These are phyloP conservation scores for Mesorhabditis belari DNA, from an alignment of 2,888 invertebrate species.

Conservation along the genomic window DNA sequence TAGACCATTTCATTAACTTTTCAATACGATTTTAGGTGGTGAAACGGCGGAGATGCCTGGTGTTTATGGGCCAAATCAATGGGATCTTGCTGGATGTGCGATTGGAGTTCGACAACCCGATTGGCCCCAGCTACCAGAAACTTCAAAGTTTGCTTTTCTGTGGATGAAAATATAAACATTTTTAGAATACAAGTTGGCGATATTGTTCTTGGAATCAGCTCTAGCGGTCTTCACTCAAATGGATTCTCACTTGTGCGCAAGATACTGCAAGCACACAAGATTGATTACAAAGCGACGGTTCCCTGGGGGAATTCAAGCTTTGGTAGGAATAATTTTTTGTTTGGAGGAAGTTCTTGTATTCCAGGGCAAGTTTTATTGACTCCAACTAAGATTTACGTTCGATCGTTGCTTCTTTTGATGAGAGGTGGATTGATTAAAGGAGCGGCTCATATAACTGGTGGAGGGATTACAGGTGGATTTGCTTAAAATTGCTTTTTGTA, in stretches of 20 bases:
- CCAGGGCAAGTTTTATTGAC: conserved; percentile 72
- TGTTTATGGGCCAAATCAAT: conserved; percentile 78
- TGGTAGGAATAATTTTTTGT: conserved; percentile 5
- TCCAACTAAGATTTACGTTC: conserved; percentile 82
- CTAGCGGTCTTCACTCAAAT: conserved; percentile 86
- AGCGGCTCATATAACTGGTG: conserved; percentile 83
- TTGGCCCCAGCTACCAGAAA: conserved; percentile 55
- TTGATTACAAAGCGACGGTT: conserved; percentile 10
- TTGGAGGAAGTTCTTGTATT: neutral
- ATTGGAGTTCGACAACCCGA: conserved; percentile 81
- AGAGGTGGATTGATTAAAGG: conserved; percentile 61
- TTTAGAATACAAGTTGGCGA: conserved; percentile 67
- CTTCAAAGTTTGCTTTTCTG: conserved; percentile 6
- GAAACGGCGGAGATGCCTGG: conserved; percentile 98
- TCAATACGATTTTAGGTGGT: conserved; percentile 63
- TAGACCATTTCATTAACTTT: neutral
- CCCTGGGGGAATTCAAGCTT: conserved; percentile 21
- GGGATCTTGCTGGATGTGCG: conserved; percentile 90
- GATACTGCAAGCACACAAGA: conserved; percentile 15
- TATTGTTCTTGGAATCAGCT: conserved; percentile 75
- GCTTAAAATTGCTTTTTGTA: neutral
- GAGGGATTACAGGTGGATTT: conserved; percentile 64
- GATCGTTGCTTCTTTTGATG: conserved; percentile 68
- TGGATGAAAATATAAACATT: too few species aligned
- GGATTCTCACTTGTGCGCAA: conserved; percentile 69